These are phyloP conservation scores for Erannis defoliaria DNA, from an alignment of 2,888 invertebrate species.

Conservation along the genomic window DNA sequence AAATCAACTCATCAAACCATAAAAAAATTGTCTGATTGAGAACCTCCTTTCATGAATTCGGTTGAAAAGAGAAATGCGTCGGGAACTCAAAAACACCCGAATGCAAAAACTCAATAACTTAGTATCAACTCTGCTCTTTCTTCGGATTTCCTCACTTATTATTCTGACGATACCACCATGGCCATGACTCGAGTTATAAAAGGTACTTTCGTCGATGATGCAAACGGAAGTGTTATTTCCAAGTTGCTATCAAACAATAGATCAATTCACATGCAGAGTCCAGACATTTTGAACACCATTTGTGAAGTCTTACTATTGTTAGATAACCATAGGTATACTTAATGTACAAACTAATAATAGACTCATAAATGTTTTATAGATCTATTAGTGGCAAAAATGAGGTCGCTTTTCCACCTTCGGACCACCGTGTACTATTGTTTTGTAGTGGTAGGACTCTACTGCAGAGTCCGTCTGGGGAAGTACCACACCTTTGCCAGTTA, in stretches of 20 bases:
- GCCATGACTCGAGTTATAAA: not conserved
- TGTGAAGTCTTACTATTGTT: constrained; percentile 25
- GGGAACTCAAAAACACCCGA: too few relatives aligned
- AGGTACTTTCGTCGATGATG: constrained; percentile 11
- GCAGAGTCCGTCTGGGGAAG: too few relatives aligned
- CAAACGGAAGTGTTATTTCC: constrained; percentile 6
- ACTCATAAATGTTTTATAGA: constrained; percentile 27
- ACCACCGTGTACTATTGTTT: constrained; percentile 7
- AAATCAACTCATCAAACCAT: too few relatives aligned
- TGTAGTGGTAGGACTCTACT: too few relatives aligned
- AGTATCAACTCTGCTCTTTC: too few relatives aligned
- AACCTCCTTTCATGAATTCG: too few relatives aligned
- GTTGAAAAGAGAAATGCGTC: too few relatives aligned
- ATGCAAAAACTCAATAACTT: too few relatives aligned
- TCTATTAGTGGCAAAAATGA: constrained; percentile 23
- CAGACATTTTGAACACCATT: constrained; percentile 15
- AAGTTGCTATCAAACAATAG: constrained; percentile 24
- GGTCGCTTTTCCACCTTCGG: constrained; percentile 14
- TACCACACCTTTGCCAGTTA: too few relatives aligned
- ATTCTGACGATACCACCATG: not conserved
- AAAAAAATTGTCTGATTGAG: too few relatives aligned
- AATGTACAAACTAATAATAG: constrained; percentile 12
- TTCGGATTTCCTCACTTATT: not conserved
- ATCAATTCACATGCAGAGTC: constrained; percentile 18
- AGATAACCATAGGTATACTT: too few relatives aligned